Evolutionary conservation across 2,113 vertebrate species (phyloP), one percentile per base, ranked within the genome.

Genomic region (Hemichromis elongatus): DNA sequence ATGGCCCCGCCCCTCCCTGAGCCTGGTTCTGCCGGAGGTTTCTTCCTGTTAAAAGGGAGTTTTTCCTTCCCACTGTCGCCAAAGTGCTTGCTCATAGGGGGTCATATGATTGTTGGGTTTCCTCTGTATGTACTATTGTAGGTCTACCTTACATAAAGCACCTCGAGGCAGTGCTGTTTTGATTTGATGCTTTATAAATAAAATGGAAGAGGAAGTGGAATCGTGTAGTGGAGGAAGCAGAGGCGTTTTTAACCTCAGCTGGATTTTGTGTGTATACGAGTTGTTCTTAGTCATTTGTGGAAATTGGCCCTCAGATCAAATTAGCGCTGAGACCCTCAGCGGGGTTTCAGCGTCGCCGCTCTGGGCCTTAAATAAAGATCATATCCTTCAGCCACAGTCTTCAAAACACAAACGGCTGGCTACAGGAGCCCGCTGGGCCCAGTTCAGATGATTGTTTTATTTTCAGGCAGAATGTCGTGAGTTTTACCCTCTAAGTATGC

Each of bases 71-170:
- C 14, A 1, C 56, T 18, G 56, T 57, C 8, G 0, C 55, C 55
- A 59, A 57, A 30, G 26, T 59, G 14, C 56, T 40, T 59, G 53
- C 6, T 55, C 21, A 26, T 3, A 55, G 6, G 19, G 50, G 19
- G 5, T 42, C 47, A 50, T 1, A 18, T 18, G 45, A 50, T 4
- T 50, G 45, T 18, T 50, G 14, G 45, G 14, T 7, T 47, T 18
- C 7, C 14, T 47, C 45, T 52, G 50, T n/a, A 3, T 54, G 3
- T 54, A 0, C 13, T 13, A 55, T 4, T 55, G 21, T 7, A 0
- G 11, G 5, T 55, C 6, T 0, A 26, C 0, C 13, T 16, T 3
- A 28, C 13, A 56, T 9, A 11, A 61, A 61, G 57, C 1, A 0
- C 16, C 28, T 0, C 33, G 28, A 33, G 57, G 57, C 1, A 61